Conservation (phyloP, 1,140 invertebrate species). For the Centruroides vittatus region DNA sequence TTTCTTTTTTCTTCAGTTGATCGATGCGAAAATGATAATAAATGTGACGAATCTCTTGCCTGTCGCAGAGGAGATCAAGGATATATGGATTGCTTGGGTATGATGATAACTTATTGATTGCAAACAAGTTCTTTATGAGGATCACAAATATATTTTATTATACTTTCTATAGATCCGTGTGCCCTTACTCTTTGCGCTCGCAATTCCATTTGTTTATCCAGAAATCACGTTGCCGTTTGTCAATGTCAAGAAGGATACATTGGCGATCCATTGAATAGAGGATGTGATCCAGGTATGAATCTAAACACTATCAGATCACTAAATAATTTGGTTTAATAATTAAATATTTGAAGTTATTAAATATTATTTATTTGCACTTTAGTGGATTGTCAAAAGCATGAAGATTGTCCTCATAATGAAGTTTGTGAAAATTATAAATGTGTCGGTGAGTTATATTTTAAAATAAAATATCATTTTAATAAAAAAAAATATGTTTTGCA, state of each 20-base stretch:
- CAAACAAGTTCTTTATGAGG: neutral
- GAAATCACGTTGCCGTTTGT: conserved; percentile 54
- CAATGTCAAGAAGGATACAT: conserved; percentile 58
- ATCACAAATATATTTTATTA: no score
- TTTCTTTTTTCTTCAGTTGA: conserved; percentile 39
- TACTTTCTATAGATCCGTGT: conserved; percentile 4
- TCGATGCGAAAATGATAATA: conserved; percentile 50
- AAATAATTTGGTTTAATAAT: neutral
- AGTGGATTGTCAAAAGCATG: conserved; percentile 18
- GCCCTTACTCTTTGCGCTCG: conserved; percentile 51
- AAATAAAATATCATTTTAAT: neutral
- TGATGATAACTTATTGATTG: neutral
- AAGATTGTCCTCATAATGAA: conserved; percentile 18
- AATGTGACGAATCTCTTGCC: conserved; percentile 62
- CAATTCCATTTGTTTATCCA: conserved; percentile 57
- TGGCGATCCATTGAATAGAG: conserved; percentile 48
- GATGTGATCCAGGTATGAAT: conserved; percentile 36
- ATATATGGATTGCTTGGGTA: conserved; percentile 37
- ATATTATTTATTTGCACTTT: neutral
- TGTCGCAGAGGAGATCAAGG: conserved; percentile 69
- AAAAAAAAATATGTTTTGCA: no score
- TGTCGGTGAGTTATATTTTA: conserved; percentile 10
- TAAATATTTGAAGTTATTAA: neutral
- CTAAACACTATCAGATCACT: conserved; percentile 44
- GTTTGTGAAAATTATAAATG: conserved; percentile 21